These are phyloP conservation scores for Muscicapa adusta DNA, from an alignment of 2,113 vertebrate species.

Conservation along the genomic window DNA sequence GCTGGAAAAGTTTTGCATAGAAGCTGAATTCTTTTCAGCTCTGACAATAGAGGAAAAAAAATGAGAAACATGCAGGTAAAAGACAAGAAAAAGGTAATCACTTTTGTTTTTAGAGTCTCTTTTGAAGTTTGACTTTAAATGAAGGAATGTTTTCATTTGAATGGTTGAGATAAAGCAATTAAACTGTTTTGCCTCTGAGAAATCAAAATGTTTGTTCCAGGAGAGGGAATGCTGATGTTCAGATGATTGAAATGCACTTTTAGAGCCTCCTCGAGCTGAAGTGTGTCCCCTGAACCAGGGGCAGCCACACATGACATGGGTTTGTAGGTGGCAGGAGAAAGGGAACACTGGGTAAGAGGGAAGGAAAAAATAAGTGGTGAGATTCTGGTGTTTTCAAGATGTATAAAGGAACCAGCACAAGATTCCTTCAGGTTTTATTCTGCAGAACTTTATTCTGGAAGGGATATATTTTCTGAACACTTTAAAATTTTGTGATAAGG, in stretches of 20 bases:
- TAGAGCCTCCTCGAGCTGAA: neutral
- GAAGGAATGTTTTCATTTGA: neutral
- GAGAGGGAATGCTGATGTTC: neutral
- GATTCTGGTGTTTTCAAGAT: neutral
- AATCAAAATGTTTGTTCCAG: neutral
- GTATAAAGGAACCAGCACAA: neutral
- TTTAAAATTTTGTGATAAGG: neutral
- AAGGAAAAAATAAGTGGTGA: neutral
- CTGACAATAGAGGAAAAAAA: neutral
- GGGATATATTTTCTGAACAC: neutral
- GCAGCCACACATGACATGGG: rapidly evolving
- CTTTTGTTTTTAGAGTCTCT: neutral
- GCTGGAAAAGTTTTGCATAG: neutral
- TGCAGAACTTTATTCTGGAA: neutral
- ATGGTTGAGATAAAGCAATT: neutral
- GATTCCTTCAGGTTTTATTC: neutral
- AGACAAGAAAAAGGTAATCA: neutral
- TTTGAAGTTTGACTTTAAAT: neutral
- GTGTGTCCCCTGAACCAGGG: neutral
- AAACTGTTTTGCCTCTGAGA: neutral
- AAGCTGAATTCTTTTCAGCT: neutral
- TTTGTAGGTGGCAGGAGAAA: neutral
- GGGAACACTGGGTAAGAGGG: neutral
- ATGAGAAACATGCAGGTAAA: neutral
- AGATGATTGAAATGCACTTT: neutral